Evolutionary conservation across 2,888 invertebrate genomes (phyloP).

Genomic region (Apotomis turbidana): DNA sequence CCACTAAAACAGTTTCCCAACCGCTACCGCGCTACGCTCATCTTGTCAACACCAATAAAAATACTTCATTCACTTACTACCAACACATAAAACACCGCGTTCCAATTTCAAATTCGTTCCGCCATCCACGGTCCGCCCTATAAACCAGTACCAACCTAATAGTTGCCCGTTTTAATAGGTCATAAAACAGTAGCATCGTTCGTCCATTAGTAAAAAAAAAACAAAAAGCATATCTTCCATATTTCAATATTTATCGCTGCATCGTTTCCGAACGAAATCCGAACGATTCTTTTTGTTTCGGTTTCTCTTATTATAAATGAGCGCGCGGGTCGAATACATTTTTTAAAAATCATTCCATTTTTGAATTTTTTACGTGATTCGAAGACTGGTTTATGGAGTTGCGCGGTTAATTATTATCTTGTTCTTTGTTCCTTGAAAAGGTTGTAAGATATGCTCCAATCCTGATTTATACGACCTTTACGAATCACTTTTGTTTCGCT

Average conservation of each 20-base stretch:
- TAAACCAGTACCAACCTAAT: constrained; percentile 47
- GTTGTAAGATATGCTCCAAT: constrained; percentile 16
- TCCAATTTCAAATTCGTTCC: constrained; percentile 54
- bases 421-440: constrained; percentile 21
- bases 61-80: constrained; percentile 31
- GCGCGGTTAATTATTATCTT: constrained; percentile 31
- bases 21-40: constrained; percentile 26
- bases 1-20: neutral
- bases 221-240: constrained; percentile 76
- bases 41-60: constrained; percentile 31
- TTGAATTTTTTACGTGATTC: constrained; percentile 58
- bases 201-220: constrained; percentile 60
- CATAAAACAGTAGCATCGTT: constrained; percentile 74
- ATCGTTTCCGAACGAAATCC: constrained; percentile 81
- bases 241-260: constrained; percentile 82
- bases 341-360: constrained; percentile 71
- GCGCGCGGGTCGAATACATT: constrained; percentile 59
- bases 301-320: constrained; percentile 77
- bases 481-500: constrained; percentile 7
- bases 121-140: constrained; percentile 35
- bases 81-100: constrained; percentile 44
- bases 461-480: constrained; percentile 1
- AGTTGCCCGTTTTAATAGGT: constrained; percentile 66
- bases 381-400: constrained; percentile 37
- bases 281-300: constrained; percentile 58